Conservation (phyloP, 2,797 vertebrate species). For the Ctenopoma kingsleyae region DNA sequence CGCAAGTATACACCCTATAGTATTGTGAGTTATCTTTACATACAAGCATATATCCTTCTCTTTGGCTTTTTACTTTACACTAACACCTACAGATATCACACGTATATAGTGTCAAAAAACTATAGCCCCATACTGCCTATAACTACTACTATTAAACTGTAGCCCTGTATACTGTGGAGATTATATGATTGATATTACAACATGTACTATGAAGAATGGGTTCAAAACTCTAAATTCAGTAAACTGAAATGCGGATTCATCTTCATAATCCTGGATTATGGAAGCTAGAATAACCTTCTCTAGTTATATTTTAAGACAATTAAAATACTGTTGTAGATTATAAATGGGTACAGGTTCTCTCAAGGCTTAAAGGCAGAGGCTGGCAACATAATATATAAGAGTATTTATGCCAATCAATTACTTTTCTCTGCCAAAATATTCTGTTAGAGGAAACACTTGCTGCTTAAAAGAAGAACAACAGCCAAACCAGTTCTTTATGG, state of each 20-base stretch:
- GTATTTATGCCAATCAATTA: conserved; percentile 24
- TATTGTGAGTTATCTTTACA: neutral
- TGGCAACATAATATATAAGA: conserved; percentile 23
- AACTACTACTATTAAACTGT: no score
- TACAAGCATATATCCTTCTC: no score
- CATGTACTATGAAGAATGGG: neutral
- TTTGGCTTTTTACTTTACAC: neutral
- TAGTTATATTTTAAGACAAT: conserved; percentile 11
- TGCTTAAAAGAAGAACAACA: conserved; percentile 38
- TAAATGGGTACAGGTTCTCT: conserved; percentile 1
- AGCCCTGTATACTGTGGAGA: no score
- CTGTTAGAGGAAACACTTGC: conserved; percentile 9
- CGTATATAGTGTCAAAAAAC: no score
- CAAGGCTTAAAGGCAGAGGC: conserved; percentile 12
- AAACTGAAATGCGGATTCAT: neutral
- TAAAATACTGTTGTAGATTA: conserved; percentile 2
- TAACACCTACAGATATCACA: no score
- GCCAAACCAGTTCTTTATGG: conserved; percentile 64
- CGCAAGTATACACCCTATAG: neutral
- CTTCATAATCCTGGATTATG: conserved; percentile 20
- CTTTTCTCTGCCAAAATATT: conserved; percentile 30
- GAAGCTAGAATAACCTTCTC: neutral
- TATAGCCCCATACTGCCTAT: no score
- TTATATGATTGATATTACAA: no score
- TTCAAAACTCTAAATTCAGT: conserved; percentile 1